Percentiles rank a stretch among this genome's conserved stretches.
phyloP scores from a whole-genome alignment of 2,888 invertebrate genomes.

The Notodonta ziczac region DNA sequence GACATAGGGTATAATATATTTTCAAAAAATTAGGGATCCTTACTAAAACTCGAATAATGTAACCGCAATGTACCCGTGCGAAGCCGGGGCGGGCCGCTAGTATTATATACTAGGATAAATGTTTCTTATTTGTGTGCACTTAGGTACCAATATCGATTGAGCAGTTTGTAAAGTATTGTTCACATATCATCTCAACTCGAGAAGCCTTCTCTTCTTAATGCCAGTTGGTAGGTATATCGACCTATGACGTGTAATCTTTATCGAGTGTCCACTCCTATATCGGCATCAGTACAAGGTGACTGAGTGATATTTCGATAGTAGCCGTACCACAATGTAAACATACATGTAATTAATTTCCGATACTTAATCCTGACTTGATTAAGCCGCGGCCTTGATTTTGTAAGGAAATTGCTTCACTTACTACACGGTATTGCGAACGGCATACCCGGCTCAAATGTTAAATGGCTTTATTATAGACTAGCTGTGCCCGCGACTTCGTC shows the following conservation, averaged over 20 bases:
- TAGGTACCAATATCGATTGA: no score
- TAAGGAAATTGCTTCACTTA: conserved; percentile 42
- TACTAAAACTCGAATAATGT: no score
- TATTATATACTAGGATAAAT: no score
- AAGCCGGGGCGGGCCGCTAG: no score
- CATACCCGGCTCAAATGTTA: conserved; percentile 9
- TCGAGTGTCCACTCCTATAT: conserved; percentile 21
- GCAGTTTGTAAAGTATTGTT: no score
- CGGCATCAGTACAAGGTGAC: conserved; percentile 49
- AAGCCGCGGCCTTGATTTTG: conserved; percentile 38
- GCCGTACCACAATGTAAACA: conserved; percentile 16
- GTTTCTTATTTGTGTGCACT: no score
- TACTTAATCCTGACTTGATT: conserved; percentile 41
- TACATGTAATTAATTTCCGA: conserved; percentile 45
- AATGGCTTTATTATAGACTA: neutral
- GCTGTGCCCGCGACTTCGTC: neutral
- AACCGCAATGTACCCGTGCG: no score
- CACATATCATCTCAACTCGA: no score
- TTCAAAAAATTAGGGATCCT: no score
- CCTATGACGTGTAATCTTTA: conserved; percentile 19
- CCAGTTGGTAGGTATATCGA: neutral
- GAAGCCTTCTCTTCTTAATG: no score
- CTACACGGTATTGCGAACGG: conserved; percentile 12
- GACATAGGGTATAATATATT: no score
- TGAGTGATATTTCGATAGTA: conserved; percentile 55